These are phyloP conservation scores for Tragopan temminckii DNA, from an alignment of 2,797 vertebrate species.

Conservation along the genomic window DNA sequence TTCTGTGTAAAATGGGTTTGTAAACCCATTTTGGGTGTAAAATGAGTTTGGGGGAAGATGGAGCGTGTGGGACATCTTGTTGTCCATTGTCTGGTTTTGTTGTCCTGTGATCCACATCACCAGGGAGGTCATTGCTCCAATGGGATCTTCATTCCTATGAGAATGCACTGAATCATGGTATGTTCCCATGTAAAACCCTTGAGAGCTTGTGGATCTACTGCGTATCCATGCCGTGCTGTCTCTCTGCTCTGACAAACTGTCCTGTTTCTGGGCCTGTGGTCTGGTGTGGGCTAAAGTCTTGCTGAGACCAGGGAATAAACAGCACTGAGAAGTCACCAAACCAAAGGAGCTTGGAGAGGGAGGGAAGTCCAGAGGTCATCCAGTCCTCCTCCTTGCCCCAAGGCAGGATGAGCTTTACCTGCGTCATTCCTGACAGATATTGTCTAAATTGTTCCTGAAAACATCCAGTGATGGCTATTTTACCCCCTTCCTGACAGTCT, in stretches of 20 bases:
- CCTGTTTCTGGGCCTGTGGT: not conserved
- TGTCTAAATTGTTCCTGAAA: conserved; percentile 29
- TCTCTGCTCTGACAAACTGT: not conserved
- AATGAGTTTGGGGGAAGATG: rapidly evolving
- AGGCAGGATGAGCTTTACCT: conserved; percentile 17
- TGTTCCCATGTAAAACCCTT: rapidly evolving
- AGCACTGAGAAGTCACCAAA: not conserved
- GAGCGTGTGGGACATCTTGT: not conserved
- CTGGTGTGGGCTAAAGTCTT: rapidly evolving
- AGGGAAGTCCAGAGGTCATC: not conserved
- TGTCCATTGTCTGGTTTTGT: rapidly evolving
- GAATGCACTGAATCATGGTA: not conserved
- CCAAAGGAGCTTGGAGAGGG: not conserved
- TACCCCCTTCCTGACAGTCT: not conserved
- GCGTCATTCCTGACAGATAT: not conserved
- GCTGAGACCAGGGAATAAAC: not conserved
- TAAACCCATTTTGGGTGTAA: too few species aligned
- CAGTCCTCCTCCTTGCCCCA: not conserved
- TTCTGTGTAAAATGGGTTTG: not conserved
- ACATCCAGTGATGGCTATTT: not conserved
- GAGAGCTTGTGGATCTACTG: not conserved
- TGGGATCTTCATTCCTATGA: not conserved
- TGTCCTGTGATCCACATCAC: rapidly evolving
- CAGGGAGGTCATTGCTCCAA: not conserved
- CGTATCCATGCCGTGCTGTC: rapidly evolving